Evolutionary conservation across 2,888 invertebrate genomes (phyloP).

Genomic region (Harpalus rubripes): DNA sequence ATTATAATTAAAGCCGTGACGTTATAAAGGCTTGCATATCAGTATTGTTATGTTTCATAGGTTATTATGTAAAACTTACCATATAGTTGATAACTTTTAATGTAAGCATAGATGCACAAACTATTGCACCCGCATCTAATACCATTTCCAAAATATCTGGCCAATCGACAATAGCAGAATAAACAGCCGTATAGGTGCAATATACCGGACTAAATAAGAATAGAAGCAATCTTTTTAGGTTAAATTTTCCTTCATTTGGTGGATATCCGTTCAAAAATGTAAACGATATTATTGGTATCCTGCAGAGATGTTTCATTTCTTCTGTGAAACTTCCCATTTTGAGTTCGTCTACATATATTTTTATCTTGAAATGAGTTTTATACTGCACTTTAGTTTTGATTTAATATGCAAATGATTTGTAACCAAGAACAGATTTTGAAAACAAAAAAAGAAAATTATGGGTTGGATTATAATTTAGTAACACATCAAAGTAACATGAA

Average conservation of each 20-base stretch:
- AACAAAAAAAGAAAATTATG: too few relatives aligned
- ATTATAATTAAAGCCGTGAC: too few relatives aligned
- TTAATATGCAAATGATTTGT: background rate
- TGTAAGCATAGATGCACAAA: background rate
- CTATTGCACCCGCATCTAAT: background rate
- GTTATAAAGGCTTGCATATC: too few relatives aligned
- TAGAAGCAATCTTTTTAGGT: background rate
- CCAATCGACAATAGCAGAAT: background rate
- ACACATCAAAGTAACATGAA: background rate
- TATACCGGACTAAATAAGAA: background rate
- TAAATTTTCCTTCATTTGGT: background rate
- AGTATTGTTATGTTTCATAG: too few relatives aligned
- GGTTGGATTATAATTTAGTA: background rate
- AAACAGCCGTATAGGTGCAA: background rate
- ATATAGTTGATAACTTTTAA: slow-evolving; percentile 7
- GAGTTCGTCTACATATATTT: background rate
- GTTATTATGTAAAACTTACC: too few relatives aligned
- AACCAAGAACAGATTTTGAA: too few relatives aligned
- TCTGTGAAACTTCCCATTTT: background rate
- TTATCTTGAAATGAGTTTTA: too few relatives aligned
- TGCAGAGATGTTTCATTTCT: slow-evolving; percentile 11
- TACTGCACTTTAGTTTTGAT: background rate
- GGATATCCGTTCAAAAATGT: background rate
- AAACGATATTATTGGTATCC: background rate
- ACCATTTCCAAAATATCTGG: slow-evolving; percentile 15